Conservation (phyloP, 2,113 vertebrate species). For the Sterna hirundo region DNA sequence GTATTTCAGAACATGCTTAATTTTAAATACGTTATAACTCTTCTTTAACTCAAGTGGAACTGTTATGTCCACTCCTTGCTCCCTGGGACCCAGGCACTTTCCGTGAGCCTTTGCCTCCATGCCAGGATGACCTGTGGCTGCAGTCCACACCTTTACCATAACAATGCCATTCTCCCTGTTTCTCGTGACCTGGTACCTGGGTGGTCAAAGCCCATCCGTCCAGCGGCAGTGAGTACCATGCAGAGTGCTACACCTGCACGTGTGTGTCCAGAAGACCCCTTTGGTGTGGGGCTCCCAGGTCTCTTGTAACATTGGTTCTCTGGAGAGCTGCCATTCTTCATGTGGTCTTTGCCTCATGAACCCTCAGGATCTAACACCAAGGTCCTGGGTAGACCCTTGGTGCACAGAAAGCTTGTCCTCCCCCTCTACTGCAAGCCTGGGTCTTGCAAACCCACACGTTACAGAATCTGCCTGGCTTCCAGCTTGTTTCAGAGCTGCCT, state of each 20-base stretch:
- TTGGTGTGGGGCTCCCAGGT: neutral
- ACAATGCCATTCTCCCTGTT: neutral
- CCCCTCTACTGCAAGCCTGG: neutral
- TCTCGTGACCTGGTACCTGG: neutral
- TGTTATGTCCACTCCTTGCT: neutral
- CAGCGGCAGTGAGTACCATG: neutral
- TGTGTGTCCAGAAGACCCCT: neutral
- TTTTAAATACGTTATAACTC: neutral
- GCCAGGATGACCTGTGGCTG: neutral
- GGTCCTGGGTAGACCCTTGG: neutral
- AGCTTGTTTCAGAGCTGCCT: neutral
- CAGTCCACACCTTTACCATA: neutral
- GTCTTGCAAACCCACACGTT: neutral
- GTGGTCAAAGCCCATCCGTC: neutral
- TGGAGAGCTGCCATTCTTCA: neutral
- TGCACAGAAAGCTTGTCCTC: neutral
- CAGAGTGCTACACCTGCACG: neutral
- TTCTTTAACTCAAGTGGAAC: neutral
- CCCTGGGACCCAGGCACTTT: neutral
- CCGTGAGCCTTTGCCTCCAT: neutral
- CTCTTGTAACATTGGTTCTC: neutral
- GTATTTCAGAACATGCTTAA: neutral
- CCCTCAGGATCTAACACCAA: neutral
- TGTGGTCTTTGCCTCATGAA: fast-evolving
- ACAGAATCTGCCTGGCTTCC: neutral